Evolutionary conservation across 2,888 invertebrate species (phyloP), one percentile per base, ranked within the genome.

Genomic region (Andrena haemorrhoa): DNA sequence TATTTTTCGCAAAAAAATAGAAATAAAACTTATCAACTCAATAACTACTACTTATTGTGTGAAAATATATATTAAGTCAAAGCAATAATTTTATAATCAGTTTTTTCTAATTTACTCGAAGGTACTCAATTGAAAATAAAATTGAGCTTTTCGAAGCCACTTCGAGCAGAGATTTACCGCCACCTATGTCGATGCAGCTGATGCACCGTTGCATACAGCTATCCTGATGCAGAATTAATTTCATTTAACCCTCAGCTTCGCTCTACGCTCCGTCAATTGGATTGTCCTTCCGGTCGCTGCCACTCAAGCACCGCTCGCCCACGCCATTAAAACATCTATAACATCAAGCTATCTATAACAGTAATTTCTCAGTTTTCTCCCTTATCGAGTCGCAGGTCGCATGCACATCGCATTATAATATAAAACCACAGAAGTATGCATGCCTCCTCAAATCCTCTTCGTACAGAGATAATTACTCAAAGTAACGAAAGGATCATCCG

Each of bases 141-240:
- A 53, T 29, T 64, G 20, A 66, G 35, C 16, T 51, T 51, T 5
- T 0, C 65, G 23, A 51, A 26, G 5, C 29, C 23, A 23, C 49
- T 47, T 51, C 26, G 33, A 41, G 41, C 6, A 10, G 58, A 35
- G 47, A 66, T 71, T 65, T 47, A 31, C 53, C 41, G 7, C 12
- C 51, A 26, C 78, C 65, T 77, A 71, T 80, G 71, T 61, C 51
- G 7, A 10, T 23, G 56, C 65, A 56, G 61, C 63, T 49, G 35
- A 68, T 61, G 66, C 66, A 66, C 16, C 63, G 53, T 33, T 68
- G 47, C 53, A 35, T 31, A n/a, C 65, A 72, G 35, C 72, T 26
- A 72, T 68, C 26, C 72, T 56, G 79, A 87, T 85, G 84, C 82
- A 85, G 66, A 74, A 85, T 87, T 87, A 83, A 87, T 87, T 87